Evolutionary conservation across 2,113 vertebrate genomes (phyloP).

Genomic region (Aspiorhynchus laticeps): DNA sequence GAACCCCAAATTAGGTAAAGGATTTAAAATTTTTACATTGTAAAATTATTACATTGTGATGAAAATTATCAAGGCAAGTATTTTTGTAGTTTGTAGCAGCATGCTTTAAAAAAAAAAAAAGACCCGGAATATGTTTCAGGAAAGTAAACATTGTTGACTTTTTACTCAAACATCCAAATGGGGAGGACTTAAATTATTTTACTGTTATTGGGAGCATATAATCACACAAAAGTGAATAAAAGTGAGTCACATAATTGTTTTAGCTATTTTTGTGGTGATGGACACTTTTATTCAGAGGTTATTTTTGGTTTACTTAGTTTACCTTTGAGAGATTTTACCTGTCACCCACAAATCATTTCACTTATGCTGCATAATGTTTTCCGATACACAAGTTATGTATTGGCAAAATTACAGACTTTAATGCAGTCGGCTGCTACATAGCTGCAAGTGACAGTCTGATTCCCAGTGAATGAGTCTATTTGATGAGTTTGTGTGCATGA

Average conservation of each 20-base stretch:
- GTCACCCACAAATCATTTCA: conserved; percentile 7
- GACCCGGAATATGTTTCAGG: background rate
- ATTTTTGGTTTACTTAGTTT: background rate
- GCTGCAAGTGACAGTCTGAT: too few species aligned
- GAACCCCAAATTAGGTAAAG: too few species aligned
- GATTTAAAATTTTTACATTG: too few species aligned
- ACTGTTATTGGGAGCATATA: background rate
- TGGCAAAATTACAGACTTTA: background rate
- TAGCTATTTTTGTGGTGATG: background rate
- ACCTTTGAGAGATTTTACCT: background rate
- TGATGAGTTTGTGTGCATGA: conserved; percentile 9
- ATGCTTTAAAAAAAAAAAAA: background rate
- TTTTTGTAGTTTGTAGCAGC: background rate
- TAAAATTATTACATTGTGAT: background rate
- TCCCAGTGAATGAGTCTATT: too few species aligned
- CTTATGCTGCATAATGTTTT: background rate
- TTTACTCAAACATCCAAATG: too few species aligned
- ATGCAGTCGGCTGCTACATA: conserved; percentile 11
- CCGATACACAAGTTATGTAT: background rate
- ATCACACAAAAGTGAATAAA: background rate
- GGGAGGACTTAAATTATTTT: background rate
- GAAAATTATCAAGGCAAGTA: background rate
- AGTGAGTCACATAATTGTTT: background rate
- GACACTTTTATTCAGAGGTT: background rate
- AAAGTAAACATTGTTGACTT: background rate